Evolutionary conservation across 1,140 invertebrate genomes (phyloP).

Genomic region (Tetramorium alpestre): DNA sequence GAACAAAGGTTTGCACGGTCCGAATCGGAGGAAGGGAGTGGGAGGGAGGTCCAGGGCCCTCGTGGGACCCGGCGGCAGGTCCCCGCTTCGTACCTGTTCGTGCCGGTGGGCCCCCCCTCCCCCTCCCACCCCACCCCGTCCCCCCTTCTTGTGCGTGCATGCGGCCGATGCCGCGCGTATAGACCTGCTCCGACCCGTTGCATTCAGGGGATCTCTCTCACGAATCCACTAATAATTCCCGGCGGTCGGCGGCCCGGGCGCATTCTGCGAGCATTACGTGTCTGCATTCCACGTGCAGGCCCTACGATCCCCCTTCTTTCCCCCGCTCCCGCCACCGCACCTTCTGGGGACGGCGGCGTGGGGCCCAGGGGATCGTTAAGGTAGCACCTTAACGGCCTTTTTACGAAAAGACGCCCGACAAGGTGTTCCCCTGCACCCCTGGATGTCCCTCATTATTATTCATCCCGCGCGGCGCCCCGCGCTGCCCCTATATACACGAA

Average conservation of each 20-base stretch:
- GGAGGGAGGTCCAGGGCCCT: constrained; percentile 14
- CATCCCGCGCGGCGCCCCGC: constrained; percentile 75
- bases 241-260: constrained; percentile 69
- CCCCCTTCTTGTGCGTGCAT: not conserved
- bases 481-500: constrained; percentile 32
- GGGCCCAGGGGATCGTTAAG: constrained; percentile 74
- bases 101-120: constrained; percentile 52
- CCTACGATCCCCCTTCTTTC: constrained; percentile 72
- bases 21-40: not conserved
- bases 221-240: constrained; percentile 81
- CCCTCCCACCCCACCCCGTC: too few relatives aligned
- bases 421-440: constrained; percentile 64
- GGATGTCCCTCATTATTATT: constrained; percentile 80
- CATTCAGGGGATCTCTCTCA: constrained; percentile 77
- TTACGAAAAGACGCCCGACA: constrained; percentile 74
- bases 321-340: not conserved
- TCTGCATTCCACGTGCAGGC: constrained; percentile 82
- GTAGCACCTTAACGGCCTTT: constrained; percentile 76
- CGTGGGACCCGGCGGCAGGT: constrained; percentile 56
- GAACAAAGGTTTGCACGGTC: constrained; percentile 64
- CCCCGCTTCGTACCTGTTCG: constrained; percentile 71
- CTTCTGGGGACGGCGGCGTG: constrained; percentile 34
- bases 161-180: not conserved
- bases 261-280: constrained; percentile 83
- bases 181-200: constrained; percentile 68